phyloP scores from a whole-genome alignment of 2,888 invertebrate genomes.

The Trachelus stipa region DNA sequence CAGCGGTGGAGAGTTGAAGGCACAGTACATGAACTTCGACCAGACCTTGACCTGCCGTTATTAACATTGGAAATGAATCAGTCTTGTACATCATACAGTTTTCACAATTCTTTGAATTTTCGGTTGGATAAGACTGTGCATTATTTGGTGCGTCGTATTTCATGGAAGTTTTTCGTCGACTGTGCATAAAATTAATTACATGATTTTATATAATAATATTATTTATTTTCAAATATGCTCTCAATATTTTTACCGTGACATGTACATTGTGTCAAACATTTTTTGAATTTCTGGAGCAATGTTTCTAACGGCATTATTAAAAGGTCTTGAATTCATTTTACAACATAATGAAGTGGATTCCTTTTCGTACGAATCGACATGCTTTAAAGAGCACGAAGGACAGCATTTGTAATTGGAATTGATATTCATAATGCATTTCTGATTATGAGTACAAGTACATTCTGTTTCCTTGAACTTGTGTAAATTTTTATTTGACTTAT shows the following conservation, averaged over 20 bases:
- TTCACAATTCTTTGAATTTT: slow-evolving; percentile 17
- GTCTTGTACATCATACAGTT: slow-evolving; percentile 16
- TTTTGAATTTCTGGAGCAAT: slow-evolving; percentile 32
- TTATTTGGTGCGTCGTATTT: background rate
- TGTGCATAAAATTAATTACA: background rate
- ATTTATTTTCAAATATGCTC: background rate
- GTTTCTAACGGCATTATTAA: slow-evolving; percentile 26
- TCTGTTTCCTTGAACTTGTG: slow-evolving; percentile 23
- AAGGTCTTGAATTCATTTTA: background rate
- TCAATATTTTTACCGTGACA: slow-evolving; percentile 30
- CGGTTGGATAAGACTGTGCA: background rate
- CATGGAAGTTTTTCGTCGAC: background rate
- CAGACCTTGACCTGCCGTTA: slow-evolving; percentile 46
- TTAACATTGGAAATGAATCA: slow-evolving; percentile 38
- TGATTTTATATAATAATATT: background rate
- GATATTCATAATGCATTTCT: slow-evolving; percentile 18
- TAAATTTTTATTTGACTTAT: background rate
- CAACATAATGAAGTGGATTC: background rate
- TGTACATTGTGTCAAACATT: slow-evolving; percentile 36
- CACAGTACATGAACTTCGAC: slow-evolving; percentile 51
- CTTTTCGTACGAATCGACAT: background rate
- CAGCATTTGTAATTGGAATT: slow-evolving; percentile 27
- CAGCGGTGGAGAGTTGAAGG: slow-evolving; percentile 47
- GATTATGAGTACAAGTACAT: slow-evolving; percentile 19
- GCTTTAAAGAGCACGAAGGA: slow-evolving; percentile 9